Conservation (phyloP, 1,140 invertebrate genomes). For the Lordiphosa collinella region DNA sequence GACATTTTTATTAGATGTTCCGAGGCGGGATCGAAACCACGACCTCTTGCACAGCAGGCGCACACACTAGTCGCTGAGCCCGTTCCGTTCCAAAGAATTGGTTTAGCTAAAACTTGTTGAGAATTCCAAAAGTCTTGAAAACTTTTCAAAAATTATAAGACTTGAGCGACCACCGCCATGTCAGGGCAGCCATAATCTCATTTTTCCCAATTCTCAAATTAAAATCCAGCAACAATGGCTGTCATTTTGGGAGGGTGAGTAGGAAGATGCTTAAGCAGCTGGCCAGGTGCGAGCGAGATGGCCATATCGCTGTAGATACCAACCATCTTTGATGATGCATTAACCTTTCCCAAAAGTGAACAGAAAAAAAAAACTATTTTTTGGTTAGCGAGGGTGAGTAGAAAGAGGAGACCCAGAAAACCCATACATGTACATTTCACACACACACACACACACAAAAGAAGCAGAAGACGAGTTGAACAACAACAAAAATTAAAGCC, state of each 20-base stretch:
- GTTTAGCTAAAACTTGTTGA: no score
- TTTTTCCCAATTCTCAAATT: no score
- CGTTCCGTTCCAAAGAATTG: no score
- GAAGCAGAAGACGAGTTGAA: constrained; percentile 16
- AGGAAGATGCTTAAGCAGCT: not conserved
- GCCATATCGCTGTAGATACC: constrained; percentile 12
- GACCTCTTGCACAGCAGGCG: no score
- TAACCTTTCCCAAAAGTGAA: constrained; percentile 49
- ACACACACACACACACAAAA: not conserved
- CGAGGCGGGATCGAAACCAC: no score
- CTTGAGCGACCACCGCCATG: no score
- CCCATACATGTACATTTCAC: constrained; percentile 15
- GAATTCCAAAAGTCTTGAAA: no score
- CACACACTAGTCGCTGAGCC: no score
- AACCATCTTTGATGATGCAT: constrained; percentile 57
- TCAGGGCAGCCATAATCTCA: no score
- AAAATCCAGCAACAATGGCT: not conserved
- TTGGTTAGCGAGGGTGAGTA: constrained; percentile 15
- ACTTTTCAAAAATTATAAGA: no score
- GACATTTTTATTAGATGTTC: no score
- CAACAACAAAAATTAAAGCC: constrained; percentile 70
- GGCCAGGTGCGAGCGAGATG: not conserved
- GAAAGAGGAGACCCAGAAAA: constrained; percentile 5
- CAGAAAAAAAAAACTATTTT: not conserved
- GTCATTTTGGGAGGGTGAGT: not conserved